These are phyloP conservation scores for Arge pagana DNA, from an alignment of 2,888 invertebrate species.

Conservation along the genomic window DNA sequence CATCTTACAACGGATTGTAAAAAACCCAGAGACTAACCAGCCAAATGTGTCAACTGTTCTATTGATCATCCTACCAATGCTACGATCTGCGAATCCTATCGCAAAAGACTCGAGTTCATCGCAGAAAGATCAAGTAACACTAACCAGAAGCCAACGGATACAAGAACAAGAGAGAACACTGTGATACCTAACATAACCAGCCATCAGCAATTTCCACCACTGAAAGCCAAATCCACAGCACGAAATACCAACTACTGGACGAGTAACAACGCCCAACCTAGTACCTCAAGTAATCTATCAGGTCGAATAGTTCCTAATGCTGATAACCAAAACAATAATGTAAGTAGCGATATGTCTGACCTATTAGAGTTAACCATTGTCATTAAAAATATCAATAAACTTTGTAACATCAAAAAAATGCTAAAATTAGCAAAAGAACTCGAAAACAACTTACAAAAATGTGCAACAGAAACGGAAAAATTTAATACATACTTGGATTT, in stretches of 20 bases:
- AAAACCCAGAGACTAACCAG: conserved; percentile 31
- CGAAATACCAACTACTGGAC: neutral
- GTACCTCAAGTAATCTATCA: neutral
- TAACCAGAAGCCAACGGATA: neutral
- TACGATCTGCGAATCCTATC: conserved; percentile 31
- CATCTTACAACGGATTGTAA: conserved; percentile 39
- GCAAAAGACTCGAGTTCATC: conserved; percentile 22
- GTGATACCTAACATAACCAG: conserved; percentile 1
- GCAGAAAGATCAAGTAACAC: neutral
- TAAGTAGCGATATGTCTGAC: conserved; percentile 1
- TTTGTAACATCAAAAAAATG: conserved; percentile 24
- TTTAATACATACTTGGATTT: conserved; percentile 29
- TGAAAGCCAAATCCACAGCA: neutral
- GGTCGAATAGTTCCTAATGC: neutral
- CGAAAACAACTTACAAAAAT: conserved; percentile 21
- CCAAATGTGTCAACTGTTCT: conserved; percentile 41
- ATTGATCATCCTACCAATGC: conserved; percentile 40
- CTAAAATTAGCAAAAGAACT: conserved; percentile 23
- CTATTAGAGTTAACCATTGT: conserved; percentile 19
- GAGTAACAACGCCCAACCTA: neutral
- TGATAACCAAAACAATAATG: neutral
- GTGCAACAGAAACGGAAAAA: conserved; percentile 24
- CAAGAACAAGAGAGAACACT: too few species aligned
- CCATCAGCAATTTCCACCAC: conserved; percentile 4
- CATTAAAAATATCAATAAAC: conserved; percentile 25